Conservation (phyloP, 1,140 invertebrate species). For the Leptinotarsa lineolata region DNA sequence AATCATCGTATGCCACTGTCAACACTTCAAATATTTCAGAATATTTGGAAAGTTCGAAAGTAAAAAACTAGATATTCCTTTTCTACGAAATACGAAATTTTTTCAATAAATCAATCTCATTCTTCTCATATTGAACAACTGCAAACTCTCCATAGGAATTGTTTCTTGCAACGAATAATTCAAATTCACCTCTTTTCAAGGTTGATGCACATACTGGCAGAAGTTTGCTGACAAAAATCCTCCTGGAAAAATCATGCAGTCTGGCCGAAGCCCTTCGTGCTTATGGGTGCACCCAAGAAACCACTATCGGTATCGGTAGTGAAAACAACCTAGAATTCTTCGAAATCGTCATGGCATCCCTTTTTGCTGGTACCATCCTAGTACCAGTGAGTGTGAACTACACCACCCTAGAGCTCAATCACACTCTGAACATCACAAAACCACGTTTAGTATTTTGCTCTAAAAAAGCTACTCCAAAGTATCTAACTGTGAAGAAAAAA, state of each 20-base stretch:
- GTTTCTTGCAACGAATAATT: no score
- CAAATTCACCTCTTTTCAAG: constrained; percentile 23
- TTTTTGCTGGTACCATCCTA: constrained; percentile 61
- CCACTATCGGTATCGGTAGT: constrained; percentile 60
- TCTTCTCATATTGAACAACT: no score
- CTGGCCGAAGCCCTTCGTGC: constrained; percentile 36
- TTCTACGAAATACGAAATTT: no score
- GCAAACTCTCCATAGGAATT: no score
- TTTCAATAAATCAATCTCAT: no score
- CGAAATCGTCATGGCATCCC: constrained; percentile 56
- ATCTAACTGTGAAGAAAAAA: constrained; percentile 29
- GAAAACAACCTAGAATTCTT: constrained; percentile 64
- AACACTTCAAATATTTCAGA: no score
- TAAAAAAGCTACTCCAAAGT: constrained; percentile 34
- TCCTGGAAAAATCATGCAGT: constrained; percentile 35
- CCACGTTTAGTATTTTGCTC: constrained; percentile 59
- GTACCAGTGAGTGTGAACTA: constrained; percentile 65
- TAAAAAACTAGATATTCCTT: no score
- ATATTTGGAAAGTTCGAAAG: no score
- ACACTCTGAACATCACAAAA: constrained; percentile 59
- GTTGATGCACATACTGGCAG: constrained; percentile 32
- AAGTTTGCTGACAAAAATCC: constrained; percentile 25
- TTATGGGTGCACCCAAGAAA: constrained; percentile 32
- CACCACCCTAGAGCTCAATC: constrained; percentile 59
- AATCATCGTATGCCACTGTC: no score